Conservation (phyloP, 2,888 invertebrate species). For the Lithosia quadra region DNA sequence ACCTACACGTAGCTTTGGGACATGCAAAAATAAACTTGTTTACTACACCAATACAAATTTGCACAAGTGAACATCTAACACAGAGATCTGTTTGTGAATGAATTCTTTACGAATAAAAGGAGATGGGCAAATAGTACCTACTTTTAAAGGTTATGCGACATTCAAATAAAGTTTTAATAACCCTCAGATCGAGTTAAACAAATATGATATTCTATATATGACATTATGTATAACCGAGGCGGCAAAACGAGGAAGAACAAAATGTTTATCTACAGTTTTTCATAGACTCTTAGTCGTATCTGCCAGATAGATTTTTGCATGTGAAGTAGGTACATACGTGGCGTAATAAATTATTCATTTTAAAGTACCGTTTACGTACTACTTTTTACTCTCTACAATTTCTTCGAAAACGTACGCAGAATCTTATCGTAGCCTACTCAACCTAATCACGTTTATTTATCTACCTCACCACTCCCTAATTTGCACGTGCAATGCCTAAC, state of each 20-base stretch:
- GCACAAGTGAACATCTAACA: too few species aligned
- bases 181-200: conserved; percentile 5
- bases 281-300: background rate
- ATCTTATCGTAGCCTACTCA: background rate
- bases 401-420: background rate
- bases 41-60: too few species aligned
- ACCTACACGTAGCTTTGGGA: background rate
- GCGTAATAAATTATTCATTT: background rate
- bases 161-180: background rate
- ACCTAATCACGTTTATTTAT: background rate
- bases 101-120: background rate
- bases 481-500: background rate
- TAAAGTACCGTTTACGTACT: background rate
- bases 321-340: background rate
- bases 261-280: conserved; percentile 10
- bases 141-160: conserved; percentile 3
- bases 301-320: background rate
- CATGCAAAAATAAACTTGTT: too few species aligned
- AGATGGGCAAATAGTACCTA: background rate
- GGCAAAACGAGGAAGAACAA: background rate
- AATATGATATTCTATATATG: background rate
- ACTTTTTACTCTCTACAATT: too few species aligned
- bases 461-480: background rate
- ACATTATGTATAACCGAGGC: background rate
- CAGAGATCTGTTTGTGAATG: too few species aligned